phyloP scores from a whole-genome alignment of 2,113 vertebrate species.

The Globicephala melas region DNA sequence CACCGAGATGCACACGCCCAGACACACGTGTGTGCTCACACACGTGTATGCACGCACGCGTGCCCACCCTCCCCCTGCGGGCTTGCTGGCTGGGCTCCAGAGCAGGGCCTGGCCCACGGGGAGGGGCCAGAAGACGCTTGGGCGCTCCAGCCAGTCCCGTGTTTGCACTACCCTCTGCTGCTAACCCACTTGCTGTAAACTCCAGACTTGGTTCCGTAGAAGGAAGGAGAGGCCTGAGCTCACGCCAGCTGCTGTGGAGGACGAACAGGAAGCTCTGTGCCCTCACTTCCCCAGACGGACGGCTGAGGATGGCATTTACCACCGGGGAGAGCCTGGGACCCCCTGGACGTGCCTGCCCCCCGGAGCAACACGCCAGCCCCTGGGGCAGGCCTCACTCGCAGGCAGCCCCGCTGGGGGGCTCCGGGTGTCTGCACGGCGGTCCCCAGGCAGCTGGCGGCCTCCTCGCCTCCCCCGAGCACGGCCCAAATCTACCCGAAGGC shows the following conservation, averaged over 20 bases:
- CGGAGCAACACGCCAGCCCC: neutral
- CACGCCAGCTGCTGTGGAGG: neutral
- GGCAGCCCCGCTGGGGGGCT: neutral
- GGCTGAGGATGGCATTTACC: neutral
- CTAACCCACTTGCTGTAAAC: conserved; percentile 42
- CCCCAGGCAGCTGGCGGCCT: neutral
- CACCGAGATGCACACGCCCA: neutral
- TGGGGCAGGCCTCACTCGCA: neutral
- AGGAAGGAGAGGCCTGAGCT: neutral
- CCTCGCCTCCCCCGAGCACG: neutral
- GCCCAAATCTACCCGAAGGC: neutral
- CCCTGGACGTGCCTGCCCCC: neutral
- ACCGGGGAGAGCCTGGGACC: neutral
- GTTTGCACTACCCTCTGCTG: conserved; percentile 26
- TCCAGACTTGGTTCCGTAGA: neutral
- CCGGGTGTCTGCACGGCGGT: fast-evolving
- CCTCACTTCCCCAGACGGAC: neutral
- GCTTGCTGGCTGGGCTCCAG: neutral
- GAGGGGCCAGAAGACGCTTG: neutral
- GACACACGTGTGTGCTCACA: neutral
- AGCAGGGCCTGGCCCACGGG: neutral
- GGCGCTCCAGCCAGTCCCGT: neutral
- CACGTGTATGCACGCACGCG: fast-evolving
- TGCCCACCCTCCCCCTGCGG: neutral
- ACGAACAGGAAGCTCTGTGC: neutral